A percentile compares a stretch with the other conserved stretches of the same genome.
Conservation (phyloP, 2,888 invertebrate genomes). For the Pseudanteris insignis region DNA sequence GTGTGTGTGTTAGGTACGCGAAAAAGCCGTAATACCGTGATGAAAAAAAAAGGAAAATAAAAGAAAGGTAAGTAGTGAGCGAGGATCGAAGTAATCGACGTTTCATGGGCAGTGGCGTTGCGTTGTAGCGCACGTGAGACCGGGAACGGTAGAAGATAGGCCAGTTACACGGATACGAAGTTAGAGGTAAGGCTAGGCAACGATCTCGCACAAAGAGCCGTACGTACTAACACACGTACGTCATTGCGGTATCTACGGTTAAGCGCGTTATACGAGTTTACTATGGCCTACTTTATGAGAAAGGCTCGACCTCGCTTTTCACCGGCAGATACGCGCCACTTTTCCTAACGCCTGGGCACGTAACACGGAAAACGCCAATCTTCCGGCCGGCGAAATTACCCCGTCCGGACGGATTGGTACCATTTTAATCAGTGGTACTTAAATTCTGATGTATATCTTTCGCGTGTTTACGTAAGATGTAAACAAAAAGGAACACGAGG, state of each 20-base stretch:
- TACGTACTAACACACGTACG: conserved; percentile 1
- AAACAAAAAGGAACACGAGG: no score
- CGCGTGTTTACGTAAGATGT: conserved; percentile 10
- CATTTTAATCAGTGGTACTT: conserved; percentile 12
- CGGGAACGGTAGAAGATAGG: no score
- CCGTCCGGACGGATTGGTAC: conserved; percentile 1
- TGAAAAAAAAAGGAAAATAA: no score
- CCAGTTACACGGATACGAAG: no score
- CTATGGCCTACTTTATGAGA: conserved; percentile 57
- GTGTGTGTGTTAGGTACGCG: no score
- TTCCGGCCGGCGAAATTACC: conserved; percentile 25
- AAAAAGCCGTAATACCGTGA: no score
- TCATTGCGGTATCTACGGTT: conserved; percentile 42
- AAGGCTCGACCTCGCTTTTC: conserved; percentile 60
- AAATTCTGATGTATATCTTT: conserved; percentile 8
- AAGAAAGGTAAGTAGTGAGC: no score
- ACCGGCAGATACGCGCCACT: conserved; percentile 56
- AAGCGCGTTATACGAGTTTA: conserved; percentile 37
- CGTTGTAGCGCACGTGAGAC: conserved; percentile 2
- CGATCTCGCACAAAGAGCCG: conserved; percentile 4
- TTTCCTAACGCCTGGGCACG: conserved; percentile 50
- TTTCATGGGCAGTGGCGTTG: conserved; percentile 27
- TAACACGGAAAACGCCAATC: conserved; percentile 40
- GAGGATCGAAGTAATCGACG: conserved; percentile 18
- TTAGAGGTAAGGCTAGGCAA: no score